Conservation (phyloP, 2,888 invertebrate species). For the Hedychridium roseum region DNA sequence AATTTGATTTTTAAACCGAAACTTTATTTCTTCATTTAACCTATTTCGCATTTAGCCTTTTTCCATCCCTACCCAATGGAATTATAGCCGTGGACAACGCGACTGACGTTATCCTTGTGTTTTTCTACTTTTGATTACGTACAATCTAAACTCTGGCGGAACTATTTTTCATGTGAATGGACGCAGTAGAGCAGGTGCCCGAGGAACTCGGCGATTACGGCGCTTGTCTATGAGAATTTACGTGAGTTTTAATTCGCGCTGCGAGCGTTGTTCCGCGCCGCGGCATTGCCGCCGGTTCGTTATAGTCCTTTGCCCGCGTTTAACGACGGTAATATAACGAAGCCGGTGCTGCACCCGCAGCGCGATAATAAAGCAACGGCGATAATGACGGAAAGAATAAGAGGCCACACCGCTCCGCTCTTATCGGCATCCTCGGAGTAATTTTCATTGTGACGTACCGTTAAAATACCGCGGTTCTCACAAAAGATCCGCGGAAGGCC, state of each 20-base stretch:
- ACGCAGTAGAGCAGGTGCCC: constrained; percentile 16
- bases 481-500: no score
- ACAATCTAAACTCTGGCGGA: no score
- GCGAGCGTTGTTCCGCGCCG: constrained; percentile 18
- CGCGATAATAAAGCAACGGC: constrained; percentile 41
- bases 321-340: constrained; percentile 47
- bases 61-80: no score
- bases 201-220: constrained; percentile 40
- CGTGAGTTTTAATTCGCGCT: constrained; percentile 40
- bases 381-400: constrained; percentile 38
- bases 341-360: constrained; percentile 21
- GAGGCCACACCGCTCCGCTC: constrained; percentile 31
- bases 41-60: no score
- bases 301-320: constrained; percentile 49
- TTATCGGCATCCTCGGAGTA: constrained; percentile 40
- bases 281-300: constrained; percentile 17
- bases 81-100: no score
- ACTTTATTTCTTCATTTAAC: no score
- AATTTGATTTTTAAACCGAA: no score
- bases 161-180: constrained; percentile 19
- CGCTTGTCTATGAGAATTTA: constrained; percentile 49
- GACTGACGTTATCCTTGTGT: no score
- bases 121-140: no score
- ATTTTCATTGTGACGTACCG: no score
- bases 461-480: no score